Conservation (phyloP, 2,888 invertebrate genomes). For the Euzophera pinguis region DNA sequence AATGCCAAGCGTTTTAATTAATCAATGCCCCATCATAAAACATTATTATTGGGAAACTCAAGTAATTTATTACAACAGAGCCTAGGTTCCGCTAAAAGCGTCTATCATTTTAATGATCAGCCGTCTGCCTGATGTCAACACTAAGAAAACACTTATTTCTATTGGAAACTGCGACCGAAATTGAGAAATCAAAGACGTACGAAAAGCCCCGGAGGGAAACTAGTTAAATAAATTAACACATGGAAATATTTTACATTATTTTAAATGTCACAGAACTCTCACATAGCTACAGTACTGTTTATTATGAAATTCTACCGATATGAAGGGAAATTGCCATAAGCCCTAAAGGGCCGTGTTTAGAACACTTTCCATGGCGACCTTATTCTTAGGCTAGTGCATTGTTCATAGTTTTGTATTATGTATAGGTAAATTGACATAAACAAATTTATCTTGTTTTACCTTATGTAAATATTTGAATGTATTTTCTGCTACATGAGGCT, state of each 20-base stretch:
- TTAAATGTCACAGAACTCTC: slow-evolving; percentile 11
- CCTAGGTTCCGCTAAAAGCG: too few relatives aligned
- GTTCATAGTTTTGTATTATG: not conserved
- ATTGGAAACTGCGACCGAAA: too few relatives aligned
- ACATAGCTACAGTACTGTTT: not conserved
- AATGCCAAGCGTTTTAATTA: too few relatives aligned
- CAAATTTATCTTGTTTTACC: too few relatives aligned
- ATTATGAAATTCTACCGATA: slow-evolving; percentile 23
- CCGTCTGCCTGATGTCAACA: too few relatives aligned
- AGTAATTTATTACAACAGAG: too few relatives aligned
- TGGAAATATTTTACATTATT: not conserved
- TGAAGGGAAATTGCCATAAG: slow-evolving; percentile 33
- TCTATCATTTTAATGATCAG: too few relatives aligned
- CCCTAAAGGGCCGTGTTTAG: slow-evolving; percentile 34
- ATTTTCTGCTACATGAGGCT: too few relatives aligned
- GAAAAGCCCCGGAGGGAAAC: not conserved
- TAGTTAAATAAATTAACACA: not conserved
- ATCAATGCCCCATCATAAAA: too few relatives aligned
- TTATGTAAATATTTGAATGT: too few relatives aligned
- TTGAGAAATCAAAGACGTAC: too few relatives aligned
- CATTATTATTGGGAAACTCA: too few relatives aligned
- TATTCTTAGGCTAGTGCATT: slow-evolving; percentile 13
- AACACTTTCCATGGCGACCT: slow-evolving; percentile 26
- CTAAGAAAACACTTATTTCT: not conserved
- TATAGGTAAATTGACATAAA: not conserved